These are phyloP conservation scores for Diorhabda elongata DNA, from an alignment of 1,140 invertebrate species.

Conservation along the genomic window DNA sequence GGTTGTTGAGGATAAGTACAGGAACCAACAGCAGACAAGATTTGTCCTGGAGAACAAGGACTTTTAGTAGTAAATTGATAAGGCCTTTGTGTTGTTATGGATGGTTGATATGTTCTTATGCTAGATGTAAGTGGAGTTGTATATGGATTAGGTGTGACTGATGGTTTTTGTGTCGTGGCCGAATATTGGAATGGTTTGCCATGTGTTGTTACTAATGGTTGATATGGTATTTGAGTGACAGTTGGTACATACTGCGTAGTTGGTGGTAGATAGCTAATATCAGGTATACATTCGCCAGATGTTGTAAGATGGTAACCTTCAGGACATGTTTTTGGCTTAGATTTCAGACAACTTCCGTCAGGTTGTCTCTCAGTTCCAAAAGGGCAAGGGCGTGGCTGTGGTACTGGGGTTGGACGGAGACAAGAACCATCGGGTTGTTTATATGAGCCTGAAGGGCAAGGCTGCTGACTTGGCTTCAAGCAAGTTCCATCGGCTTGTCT, in stretches of 20 bases:
- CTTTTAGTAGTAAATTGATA: neutral
- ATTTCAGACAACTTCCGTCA: slow-evolving; percentile 1
- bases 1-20: slow-evolving; percentile 13
- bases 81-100: slow-evolving; percentile 16
- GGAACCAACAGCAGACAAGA: slow-evolving; percentile 1
- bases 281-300: neutral
- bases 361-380: slow-evolving; percentile 8
- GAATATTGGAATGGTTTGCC: slow-evolving; percentile 8
- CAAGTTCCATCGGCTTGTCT: slow-evolving; percentile 12
- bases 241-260: slow-evolving; percentile 19
- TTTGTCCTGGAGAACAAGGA: slow-evolving; percentile 14
- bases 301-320: slow-evolving; percentile 1
- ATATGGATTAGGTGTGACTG: slow-evolving; percentile 10
- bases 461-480: neutral
- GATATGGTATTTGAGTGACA: slow-evolving; percentile 19
- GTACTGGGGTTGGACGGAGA: neutral
- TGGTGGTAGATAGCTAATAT: slow-evolving; percentile 13
- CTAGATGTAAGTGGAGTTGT: slow-evolving; percentile 1
- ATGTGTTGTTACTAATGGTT: slow-evolving; percentile 19
- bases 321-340: slow-evolving; percentile 13
- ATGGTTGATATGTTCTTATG: slow-evolving; percentile 14
- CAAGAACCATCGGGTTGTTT: slow-evolving; percentile 19
- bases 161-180: slow-evolving; percentile 16
- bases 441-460: neutral
- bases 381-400: slow-evolving; percentile 9